phyloP scores from a whole-genome alignment of 2,797 vertebrate genomes.

The Hipposideros larvatus region DNA sequence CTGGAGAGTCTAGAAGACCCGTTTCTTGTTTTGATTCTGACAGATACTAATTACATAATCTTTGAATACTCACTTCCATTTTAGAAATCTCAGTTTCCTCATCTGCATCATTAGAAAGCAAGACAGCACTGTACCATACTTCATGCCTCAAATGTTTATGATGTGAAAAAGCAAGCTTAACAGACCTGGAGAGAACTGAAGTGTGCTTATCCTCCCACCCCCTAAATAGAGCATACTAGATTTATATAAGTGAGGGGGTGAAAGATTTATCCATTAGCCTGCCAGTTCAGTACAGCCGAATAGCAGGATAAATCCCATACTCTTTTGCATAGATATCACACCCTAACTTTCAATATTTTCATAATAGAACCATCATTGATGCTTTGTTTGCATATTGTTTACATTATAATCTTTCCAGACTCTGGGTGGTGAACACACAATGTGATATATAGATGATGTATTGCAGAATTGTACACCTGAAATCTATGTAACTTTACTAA shows the following conservation, averaged over 20 bases:
- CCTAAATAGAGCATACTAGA: too few relatives aligned
- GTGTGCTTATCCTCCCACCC: not conserved
- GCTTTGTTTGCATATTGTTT: not conserved
- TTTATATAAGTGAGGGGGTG: not conserved
- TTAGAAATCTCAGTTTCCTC: not conserved
- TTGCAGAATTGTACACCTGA: too few relatives aligned
- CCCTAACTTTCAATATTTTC: not conserved
- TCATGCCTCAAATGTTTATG: not conserved
- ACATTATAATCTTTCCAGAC: not conserved
- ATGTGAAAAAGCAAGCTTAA: too few relatives aligned
- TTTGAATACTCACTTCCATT: not conserved
- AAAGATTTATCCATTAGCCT: not conserved
- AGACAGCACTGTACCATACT: not conserved
- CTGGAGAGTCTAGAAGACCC: not conserved
- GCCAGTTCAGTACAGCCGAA: not conserved
- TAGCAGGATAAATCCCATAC: not conserved
- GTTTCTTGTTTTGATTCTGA: not conserved
- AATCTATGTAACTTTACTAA: too few relatives aligned
- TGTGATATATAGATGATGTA: too few relatives aligned
- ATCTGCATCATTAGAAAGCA: not conserved
- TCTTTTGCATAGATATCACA: not conserved
- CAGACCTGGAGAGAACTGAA: not conserved
- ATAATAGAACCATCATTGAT: not conserved
- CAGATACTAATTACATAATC: not conserved
- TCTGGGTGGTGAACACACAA: too few relatives aligned